These are phyloP conservation scores for Rhinolophus ferrumequinum DNA, from an alignment of 2,113 vertebrate genomes.

Conservation along the genomic window DNA sequence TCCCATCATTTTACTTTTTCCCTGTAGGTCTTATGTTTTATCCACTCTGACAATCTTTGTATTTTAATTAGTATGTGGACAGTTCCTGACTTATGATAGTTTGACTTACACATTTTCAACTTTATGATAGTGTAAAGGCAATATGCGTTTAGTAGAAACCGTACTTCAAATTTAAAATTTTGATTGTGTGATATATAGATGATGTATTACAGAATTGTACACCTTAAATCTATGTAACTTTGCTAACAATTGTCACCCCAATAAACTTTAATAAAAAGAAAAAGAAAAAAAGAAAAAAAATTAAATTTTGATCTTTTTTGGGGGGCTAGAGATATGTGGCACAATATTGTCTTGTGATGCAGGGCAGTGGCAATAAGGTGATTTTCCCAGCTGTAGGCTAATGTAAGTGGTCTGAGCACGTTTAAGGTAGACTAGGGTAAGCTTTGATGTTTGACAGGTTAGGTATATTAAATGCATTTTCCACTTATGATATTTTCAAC, in stretches of 20 bases:
- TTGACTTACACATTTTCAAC: neutral
- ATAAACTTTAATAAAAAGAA: too few relatives aligned
- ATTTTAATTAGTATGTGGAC: neutral
- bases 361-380: neutral
- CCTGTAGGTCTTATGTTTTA: neutral
- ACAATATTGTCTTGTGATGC: neutral
- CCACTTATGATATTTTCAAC: neutral
- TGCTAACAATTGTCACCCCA: too few relatives aligned
- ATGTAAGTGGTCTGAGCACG: neutral
- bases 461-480: neutral
- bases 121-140: neutral
- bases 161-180: neutral
- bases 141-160: neutral
- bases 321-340: neutral
- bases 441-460: neutral
- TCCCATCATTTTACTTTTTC: neutral
- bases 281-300: too few relatives aligned
- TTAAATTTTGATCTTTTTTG: neutral
- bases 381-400: neutral
- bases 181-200: neutral
- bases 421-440: neutral
- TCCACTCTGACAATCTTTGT: neutral
- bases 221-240: too few relatives aligned
- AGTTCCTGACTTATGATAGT: neutral
- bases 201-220: too few relatives aligned